Evolutionary conservation across 2,113 vertebrate genomes (phyloP), one percentile per base, ranked within the genome.

Genomic region (Sander lucioperca): DNA sequence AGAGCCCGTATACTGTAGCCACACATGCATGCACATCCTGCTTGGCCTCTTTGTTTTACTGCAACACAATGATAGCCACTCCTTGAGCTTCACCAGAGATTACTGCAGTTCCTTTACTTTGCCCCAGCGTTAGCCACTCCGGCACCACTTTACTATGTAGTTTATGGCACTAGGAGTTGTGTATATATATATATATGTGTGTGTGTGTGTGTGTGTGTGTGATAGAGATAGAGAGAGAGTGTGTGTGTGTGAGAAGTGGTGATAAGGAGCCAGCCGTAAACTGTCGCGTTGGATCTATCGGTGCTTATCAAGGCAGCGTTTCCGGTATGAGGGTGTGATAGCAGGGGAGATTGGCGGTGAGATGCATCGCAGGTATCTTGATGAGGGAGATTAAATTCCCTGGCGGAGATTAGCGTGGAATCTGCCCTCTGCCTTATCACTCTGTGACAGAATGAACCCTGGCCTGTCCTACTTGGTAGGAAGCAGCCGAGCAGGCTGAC

Each of bases 381-480:
- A 93, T 91, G 89, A 66, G 77, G 36, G 54, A 84, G 93, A 91
- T 89, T 82, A 91, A 77, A 93, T 91, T 89, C 90, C 82, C 21
- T 0, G 43, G 0, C 3, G 18, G 48, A 91, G 90, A 88, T 88
- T 85, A 90, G 85, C 39, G 14, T 89, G 91, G 91, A 93, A 90
- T 92, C 93, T 91, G 91, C 85, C 89, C 92, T 78, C 87, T 79
- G 83, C 25, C 72, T 90, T 92, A 91, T 93, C 92, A 30, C 65
- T 0, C 39, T 71, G 83, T 79, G 43, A 88, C 89, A 54, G 6
- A 68, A 2, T 76, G 84, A 88, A 91, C 93, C 77, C 80, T 90
- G 80, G 43, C 89, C 90, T 74, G 87, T 25, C 78, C 86, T 27
- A 77, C 84, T 89, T 84, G 89, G 74, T 85, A 92, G 72, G 74